Evolutionary conservation across 2,113 vertebrate genomes (phyloP), one percentile per base, ranked within the genome.

Genomic region (Vulpes ferrilata): DNA sequence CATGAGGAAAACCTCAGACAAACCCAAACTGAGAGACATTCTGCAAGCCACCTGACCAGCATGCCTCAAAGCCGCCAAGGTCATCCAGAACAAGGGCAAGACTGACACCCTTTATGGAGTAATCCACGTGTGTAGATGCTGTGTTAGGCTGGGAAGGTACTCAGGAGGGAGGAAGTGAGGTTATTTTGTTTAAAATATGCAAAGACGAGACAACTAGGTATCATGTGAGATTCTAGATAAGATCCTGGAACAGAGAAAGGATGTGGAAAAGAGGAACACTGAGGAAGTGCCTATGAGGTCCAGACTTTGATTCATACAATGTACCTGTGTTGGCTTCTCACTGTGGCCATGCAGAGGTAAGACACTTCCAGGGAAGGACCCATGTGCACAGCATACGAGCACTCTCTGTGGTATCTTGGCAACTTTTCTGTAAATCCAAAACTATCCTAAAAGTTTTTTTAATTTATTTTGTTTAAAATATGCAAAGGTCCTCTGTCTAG

Each of bases 341-440:
- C 43, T 16, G 43, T 27, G 73, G 23, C 73, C 69, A 35, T 5
- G 3, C n/a, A 0, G 25, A 23, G 7, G 1, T 6, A 12, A 35
- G 53, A 35, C 2, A 1, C 3, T 38, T 22, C 32, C 2, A 27
- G 22, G 3, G 1, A 20, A 38, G 16, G 25, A 0, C 2, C 19
- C 6, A 3, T 20, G 10, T 0, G 1, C 27, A 13, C 3, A 4
- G 12, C 3, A 1, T 12, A 59, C 0, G 10, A 62, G 43, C 19
- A 43, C 60, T 0, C 16, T 25, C 48, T 2, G 1, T 12, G 10
- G 35, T 23, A 10, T 88, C 82, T 38, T 9, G 12, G 30, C 38
- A 43, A 32, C 86, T 20, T 30, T 3, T 27, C 65, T 27, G 0
- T 7, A 16, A 1, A 73, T 55, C 32, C 76, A 92, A 67, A 43